phyloP scores from a whole-genome alignment of 2,113 vertebrate genomes.

The Limanda limanda region DNA sequence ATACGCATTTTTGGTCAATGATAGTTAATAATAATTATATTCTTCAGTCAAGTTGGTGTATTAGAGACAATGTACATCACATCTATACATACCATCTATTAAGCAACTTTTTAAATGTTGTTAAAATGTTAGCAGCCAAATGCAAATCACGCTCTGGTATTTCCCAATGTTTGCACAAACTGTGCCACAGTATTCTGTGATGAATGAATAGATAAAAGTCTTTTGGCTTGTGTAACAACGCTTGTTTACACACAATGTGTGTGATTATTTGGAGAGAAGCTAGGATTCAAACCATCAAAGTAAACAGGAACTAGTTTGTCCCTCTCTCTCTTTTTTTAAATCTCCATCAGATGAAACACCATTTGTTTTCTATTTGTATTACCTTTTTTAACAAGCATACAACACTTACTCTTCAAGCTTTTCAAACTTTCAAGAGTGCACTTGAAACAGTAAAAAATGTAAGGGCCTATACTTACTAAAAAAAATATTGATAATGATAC shows the following conservation, averaged over 20 bases:
- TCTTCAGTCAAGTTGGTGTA: too few relatives aligned
- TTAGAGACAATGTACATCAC: too few relatives aligned
- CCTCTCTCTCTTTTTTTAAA: background rate
- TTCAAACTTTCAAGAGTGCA: background rate
- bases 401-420: background rate
- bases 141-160: background rate
- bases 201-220: too few relatives aligned
- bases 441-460: background rate
- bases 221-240: background rate
- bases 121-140: background rate
- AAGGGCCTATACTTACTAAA: too few relatives aligned
- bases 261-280: background rate
- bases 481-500: background rate
- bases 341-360: background rate
- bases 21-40: background rate
- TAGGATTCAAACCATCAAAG: background rate
- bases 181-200: background rate
- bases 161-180: background rate
- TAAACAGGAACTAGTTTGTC: background rate
- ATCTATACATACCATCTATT: too few relatives aligned
- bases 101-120: too few relatives aligned
- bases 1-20: background rate
- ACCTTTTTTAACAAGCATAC: background rate
- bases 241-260: background rate
- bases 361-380: too few relatives aligned